Base-by-base conservation (phyloP, 2,113 vertebrate species). In the Chionomys nivalis region DNA sequence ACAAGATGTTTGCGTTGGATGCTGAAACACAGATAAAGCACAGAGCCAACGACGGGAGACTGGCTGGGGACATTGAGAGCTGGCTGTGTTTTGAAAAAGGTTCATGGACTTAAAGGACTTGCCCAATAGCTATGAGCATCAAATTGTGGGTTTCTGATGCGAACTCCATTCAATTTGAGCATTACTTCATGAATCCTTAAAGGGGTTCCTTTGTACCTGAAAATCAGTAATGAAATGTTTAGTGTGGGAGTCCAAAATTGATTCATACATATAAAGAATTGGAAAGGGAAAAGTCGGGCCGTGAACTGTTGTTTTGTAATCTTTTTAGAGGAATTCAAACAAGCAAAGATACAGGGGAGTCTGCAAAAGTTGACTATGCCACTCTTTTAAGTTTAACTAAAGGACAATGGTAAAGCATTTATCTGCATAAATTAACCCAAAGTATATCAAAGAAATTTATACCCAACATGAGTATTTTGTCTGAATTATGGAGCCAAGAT, bases 401-500 rank as follows among this genome's bases (percentile, higher is more conserved):
- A 93, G 44, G 63, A 81, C 21, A 89, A 87, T 33, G 28, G 11
- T 87, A 68, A 95, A n/a, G 39, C 82, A 96, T 5, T 87, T 90
- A 82, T 90, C 81, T 70, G n/a, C 44, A 52, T 76, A 83, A 91
- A 68, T 91, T 87, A 90, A 52, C 76, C 79, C 13, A 81, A 89
- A 70, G n/a, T 12, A 96, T 85, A 63, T 91, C 78, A 79, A 95
- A 96, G 89, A 96, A 78, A 90, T 91, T 77, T 36, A 85, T 24
- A 52, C 42, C 75, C 86, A 93, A 87, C 39, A 26, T 78, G 65
- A 44, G 39, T 2, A 3, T 90, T 83, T 91, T 83, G n/a, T 91
- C 52, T 83, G 70, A 97, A 61, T 73, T 61, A 19, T 85, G 8
- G 5, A n/a, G 8, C 58, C 89, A 63, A 81, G 85, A 87, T 93